These are phyloP conservation scores for Leguminivora glycinivorella DNA, from an alignment of 1,140 invertebrate genomes.

Conservation along the genomic window DNA sequence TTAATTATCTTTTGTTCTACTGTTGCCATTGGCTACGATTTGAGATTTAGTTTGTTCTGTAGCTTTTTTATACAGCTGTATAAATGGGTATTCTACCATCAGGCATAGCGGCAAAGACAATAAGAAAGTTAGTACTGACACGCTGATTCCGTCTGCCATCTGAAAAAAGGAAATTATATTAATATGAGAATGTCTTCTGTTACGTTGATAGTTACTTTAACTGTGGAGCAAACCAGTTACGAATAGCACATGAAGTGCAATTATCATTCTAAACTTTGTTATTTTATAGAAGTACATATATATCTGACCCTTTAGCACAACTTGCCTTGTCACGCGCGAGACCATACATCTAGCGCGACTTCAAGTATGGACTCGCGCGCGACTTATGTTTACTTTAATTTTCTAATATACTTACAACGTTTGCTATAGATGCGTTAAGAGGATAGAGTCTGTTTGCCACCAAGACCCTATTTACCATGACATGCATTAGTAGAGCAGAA, in stretches of 20 bases:
- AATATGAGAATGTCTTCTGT: too few species aligned
- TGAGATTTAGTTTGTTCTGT: neutral
- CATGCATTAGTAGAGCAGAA: conserved; percentile 8
- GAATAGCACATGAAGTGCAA: too few species aligned
- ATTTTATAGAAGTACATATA: too few species aligned
- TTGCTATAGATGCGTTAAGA: conserved; percentile 7
- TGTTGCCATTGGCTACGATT: neutral
- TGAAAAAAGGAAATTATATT: neutral
- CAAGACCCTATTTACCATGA: conserved; percentile 9
- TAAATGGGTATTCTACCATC: conserved; percentile 20
- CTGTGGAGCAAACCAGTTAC: too few species aligned
- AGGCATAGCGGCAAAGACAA: conserved; percentile 3
- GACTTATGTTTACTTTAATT: neutral
- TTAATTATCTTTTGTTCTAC: conserved; percentile 21
- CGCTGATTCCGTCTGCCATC: neutral
- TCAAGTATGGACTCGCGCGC: too few species aligned
- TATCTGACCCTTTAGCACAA: too few species aligned
- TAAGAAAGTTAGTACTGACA: neutral
- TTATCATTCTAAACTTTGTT: too few species aligned
- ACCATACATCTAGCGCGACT: too few species aligned
- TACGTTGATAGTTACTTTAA: too few species aligned
- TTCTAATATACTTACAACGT: neutral
- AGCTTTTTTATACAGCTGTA: neutral
- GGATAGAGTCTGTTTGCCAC: conserved; percentile 6
- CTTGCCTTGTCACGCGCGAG: too few species aligned